Evolutionary conservation across 2,797 vertebrate species (phyloP).

Genomic region (Oreortyx pictus): DNA sequence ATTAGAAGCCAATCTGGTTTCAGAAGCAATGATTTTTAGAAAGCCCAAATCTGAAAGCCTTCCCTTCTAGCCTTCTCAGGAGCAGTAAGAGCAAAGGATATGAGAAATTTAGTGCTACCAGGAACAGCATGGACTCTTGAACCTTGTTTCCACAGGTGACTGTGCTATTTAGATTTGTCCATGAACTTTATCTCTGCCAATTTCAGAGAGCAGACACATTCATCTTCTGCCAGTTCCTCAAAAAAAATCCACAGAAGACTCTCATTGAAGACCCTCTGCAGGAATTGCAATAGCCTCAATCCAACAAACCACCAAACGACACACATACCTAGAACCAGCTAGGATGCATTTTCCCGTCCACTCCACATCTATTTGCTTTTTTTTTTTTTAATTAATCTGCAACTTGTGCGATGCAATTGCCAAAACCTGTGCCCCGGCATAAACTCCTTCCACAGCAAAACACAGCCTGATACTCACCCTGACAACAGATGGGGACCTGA

Average conservation of each 20-base stretch:
- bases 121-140: background rate
- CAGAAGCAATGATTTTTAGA: background rate
- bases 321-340: fast-evolving
- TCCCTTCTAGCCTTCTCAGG: background rate
- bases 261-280: background rate
- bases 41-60: background rate
- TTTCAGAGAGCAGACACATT: background rate
- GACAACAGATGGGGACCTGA: background rate
- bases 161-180: background rate
- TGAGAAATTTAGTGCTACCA: fast-evolving
- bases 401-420: fast-evolving
- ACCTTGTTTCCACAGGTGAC: fast-evolving
- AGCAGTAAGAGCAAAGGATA: background rate
- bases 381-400: background rate
- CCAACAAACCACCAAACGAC: fast-evolving
- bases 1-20: background rate
- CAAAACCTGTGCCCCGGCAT: background rate
- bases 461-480: fast-evolving
- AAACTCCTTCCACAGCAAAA: background rate
- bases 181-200: background rate
- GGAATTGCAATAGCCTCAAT: background rate
- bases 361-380: background rate
- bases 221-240: background rate
- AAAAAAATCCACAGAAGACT: background rate
- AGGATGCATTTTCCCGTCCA: fast-evolving